These are phyloP conservation scores for Pardalotus punctatus DNA, from an alignment of 2,113 vertebrate species.

Conservation along the genomic window DNA sequence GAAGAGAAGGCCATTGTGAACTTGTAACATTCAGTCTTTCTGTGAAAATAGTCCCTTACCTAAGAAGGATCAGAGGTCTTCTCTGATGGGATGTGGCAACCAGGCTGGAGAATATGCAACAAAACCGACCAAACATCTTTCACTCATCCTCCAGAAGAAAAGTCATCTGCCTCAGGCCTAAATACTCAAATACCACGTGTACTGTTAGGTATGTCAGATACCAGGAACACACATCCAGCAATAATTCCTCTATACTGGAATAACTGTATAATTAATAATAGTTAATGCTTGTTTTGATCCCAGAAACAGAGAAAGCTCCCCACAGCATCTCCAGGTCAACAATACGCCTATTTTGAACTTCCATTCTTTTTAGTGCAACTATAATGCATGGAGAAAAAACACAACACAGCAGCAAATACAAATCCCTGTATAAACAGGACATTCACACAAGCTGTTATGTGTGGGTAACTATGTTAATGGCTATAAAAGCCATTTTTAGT, in stretches of 20 bases:
- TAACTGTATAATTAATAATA: not conserved
- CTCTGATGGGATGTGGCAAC: not conserved
- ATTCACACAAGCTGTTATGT: not conserved
- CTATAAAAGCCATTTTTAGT: not conserved
- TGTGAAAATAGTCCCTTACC: not conserved
- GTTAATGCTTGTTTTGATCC: not conserved
- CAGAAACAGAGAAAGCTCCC: not conserved
- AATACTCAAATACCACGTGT: not conserved
- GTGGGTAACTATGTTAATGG: rapidly evolving
- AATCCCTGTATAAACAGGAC: not conserved
- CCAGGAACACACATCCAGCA: not conserved
- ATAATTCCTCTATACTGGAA: not conserved
- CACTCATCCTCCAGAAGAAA: not conserved
- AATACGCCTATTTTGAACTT: not conserved
- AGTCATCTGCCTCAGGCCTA: not conserved
- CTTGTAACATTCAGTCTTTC: not conserved
- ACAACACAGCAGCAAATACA: not conserved
- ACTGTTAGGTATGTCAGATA: not conserved
- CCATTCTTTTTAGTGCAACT: not conserved
- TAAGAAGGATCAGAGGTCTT: not conserved
- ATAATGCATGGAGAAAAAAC: not conserved
- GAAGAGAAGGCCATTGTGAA: not conserved
- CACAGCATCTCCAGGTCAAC: not conserved
- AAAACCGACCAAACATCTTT: not conserved
- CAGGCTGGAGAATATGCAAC: not conserved